These are phyloP conservation scores for Hyposoter didymator DNA, from an alignment of 2,888 invertebrate species.

Conservation along the genomic window DNA sequence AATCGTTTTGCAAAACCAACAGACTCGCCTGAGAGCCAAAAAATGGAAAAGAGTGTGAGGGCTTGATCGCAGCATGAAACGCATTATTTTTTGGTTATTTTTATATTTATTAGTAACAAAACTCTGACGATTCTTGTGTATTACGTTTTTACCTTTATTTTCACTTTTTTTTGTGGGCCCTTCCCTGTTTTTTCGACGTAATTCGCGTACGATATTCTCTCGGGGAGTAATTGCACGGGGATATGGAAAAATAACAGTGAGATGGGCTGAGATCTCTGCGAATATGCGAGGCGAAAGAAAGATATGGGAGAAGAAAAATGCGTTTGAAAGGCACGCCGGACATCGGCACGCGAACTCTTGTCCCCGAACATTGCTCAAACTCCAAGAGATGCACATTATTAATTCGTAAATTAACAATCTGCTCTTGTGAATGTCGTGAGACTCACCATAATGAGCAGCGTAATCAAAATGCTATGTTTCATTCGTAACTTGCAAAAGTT, in stretches of 20 bases:
- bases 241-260: constrained; percentile 37
- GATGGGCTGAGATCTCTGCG: neutral
- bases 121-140: constrained; percentile 56
- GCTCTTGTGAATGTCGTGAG: constrained; percentile 5
- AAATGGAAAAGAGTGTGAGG: neutral
- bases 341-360: constrained; percentile 58
- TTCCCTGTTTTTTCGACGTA: constrained; percentile 34
- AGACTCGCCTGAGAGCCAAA: neutral
- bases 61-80: too few relatives aligned
- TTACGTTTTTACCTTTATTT: constrained; percentile 50
- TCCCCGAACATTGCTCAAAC: neutral
- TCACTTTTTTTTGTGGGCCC: constrained; percentile 23
- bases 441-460: constrained; percentile 55
- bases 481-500: neutral
- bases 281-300: constrained; percentile 47
- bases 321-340: constrained; percentile 44
- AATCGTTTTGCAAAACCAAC: neutral
- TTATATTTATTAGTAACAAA: constrained; percentile 16
- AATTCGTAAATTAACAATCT: constrained; percentile 61
- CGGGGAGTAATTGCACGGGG: constrained; percentile 46
- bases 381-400: constrained; percentile 47
- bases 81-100: constrained; percentile 78
- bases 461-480: constrained; percentile 56
- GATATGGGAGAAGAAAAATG: constrained; percentile 55
- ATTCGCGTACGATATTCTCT: constrained; percentile 21